phyloP scores from a whole-genome alignment of 2,113 vertebrate genomes.

The Oryzias celebensis region DNA sequence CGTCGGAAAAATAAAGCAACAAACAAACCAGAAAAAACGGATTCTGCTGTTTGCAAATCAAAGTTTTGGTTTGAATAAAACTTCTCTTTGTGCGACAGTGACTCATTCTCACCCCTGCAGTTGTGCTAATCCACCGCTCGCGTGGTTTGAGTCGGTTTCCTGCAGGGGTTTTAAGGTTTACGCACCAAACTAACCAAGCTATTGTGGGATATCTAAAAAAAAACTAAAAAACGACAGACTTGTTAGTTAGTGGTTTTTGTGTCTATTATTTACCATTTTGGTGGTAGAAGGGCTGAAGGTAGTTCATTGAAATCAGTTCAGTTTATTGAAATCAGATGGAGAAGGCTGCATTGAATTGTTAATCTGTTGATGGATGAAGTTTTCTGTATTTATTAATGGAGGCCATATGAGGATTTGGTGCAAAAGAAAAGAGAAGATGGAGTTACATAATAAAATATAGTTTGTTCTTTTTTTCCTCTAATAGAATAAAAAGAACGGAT shows the following conservation, averaged over 20 bases:
- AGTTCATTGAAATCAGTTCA: conserved; percentile 2
- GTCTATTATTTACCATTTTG: no score
- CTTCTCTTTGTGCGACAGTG: conserved; percentile 6
- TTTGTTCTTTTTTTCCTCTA: conserved; percentile 22
- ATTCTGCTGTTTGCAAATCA: conserved; percentile 33
- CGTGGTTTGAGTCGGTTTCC: conserved; percentile 17
- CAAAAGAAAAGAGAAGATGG: conserved; percentile 34
- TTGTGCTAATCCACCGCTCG: conserved; percentile 36
- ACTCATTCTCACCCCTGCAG: conserved; percentile 52
- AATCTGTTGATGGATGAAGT: background rate
- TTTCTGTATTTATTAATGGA: no score
- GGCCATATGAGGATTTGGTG: conserved; percentile 19
- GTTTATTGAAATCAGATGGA: conserved; percentile 32
- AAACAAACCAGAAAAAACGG: background rate
- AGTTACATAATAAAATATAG: conserved; percentile 35
- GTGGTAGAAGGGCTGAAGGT: no score
- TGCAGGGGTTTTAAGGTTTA: conserved; percentile 3
- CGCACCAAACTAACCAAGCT: conserved; percentile 12
- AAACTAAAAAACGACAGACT: conserved; percentile 8
- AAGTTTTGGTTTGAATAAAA: conserved; percentile 19
- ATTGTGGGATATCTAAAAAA: conserved; percentile 2
- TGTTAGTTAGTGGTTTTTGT: background rate
- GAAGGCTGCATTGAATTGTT: conserved; percentile 40
- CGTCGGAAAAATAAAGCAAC: conserved; percentile 13
- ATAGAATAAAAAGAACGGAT: conserved; percentile 13